Evolutionary conservation across 2,113 vertebrate genomes (phyloP).

Genomic region (Petrocephalus microphthalmus): DNA sequence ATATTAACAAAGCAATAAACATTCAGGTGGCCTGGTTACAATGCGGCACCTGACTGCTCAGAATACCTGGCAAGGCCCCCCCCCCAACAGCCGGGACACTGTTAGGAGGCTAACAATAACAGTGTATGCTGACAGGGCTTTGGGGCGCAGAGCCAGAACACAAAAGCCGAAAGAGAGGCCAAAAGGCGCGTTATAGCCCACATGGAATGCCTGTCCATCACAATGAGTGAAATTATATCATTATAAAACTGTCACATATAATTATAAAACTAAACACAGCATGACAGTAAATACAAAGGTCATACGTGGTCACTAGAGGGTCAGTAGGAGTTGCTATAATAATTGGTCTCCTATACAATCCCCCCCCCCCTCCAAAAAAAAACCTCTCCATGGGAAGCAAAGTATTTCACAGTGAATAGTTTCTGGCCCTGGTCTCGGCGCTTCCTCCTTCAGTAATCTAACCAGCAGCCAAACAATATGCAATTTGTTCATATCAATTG

Average conservation of each 20-base stretch:
- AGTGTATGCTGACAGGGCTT: neutral
- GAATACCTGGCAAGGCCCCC: neutral
- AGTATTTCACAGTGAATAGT: conserved; percentile 56
- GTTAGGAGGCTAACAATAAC: neutral
- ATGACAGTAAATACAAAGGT: neutral
- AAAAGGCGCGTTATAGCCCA: neutral
- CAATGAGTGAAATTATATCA: conserved; percentile 14
- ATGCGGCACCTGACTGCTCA: neutral
- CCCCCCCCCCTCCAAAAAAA: conserved; percentile 43
- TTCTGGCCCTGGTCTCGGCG: conserved; percentile 51
- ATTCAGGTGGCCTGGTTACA: neutral
- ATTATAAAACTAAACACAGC: neutral
- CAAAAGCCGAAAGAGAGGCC: neutral
- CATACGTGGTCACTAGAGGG: neutral
- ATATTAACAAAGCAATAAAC: neutral
- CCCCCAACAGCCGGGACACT: neutral
- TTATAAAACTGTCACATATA: conserved; percentile 10
- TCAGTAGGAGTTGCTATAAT: neutral
- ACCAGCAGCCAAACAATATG: conserved; percentile 57
- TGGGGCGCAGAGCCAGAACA: neutral
- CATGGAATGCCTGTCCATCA: neutral
- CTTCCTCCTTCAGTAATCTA: conserved; percentile 53
- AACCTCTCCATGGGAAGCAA: conserved; percentile 53
- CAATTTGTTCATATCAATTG: conserved; percentile 69
- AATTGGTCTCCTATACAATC: neutral